Evolutionary conservation across 2,888 invertebrate genomes (phyloP).

Genomic region (Eremobia ochroleuca): DNA sequence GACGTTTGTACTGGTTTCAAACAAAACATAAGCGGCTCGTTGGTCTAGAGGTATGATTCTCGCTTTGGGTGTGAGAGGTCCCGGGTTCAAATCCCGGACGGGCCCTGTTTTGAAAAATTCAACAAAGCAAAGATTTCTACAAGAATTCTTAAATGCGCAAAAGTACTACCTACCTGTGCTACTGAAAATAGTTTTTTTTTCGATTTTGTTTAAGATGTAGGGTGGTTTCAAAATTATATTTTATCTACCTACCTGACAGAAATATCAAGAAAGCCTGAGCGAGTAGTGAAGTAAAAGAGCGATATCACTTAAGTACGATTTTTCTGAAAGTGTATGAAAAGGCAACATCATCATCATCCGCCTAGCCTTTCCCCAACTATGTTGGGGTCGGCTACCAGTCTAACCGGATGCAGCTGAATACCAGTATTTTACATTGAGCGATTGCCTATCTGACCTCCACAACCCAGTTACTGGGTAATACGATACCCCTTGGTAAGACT

Average conservation of each 20-base stretch:
- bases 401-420: too few species aligned
- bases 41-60: constrained; percentile 91
- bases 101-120: constrained; percentile 75
- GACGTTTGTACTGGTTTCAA: neutral
- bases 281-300: neutral
- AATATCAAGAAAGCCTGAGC: neutral
- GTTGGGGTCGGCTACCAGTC: too few species aligned
- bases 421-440: too few species aligned
- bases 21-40: constrained; percentile 78
- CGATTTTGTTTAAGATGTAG: neutral
- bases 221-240: neutral
- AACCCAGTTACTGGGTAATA: too few species aligned
- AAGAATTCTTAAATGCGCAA: neutral
- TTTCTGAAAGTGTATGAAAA: neutral
- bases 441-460: too few species aligned
- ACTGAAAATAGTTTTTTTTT: neutral
- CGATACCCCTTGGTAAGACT: too few species aligned
- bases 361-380: too few species aligned
- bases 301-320: neutral
- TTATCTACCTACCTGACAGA: neutral
- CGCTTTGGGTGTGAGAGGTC: constrained; percentile 91
- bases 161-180: neutral
- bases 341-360: too few species aligned
- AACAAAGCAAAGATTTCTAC: neutral
- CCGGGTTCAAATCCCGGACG: constrained; percentile 91